A percentile compares a stretch with the other conserved stretches of the same genome.
phyloP scores from a whole-genome alignment of 2,888 invertebrate genomes.

The Melipona beecheii region DNA sequence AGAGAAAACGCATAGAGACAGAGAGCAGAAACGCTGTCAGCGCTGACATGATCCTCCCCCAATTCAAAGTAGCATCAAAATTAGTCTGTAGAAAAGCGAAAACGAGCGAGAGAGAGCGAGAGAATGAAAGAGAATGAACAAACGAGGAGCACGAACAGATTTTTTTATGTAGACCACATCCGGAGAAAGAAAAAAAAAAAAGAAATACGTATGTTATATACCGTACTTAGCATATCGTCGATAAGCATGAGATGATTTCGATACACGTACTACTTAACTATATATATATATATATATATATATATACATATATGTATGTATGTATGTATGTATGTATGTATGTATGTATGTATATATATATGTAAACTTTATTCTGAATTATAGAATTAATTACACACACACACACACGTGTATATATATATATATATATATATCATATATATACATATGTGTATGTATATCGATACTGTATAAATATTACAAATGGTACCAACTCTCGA shows the following conservation, averaged over 20 bases:
- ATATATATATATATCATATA: not conserved
- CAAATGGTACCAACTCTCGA: constrained; percentile 44
- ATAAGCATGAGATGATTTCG: constrained; percentile 25
- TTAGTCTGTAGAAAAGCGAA: constrained; percentile 25
- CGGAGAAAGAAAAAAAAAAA: not conserved
- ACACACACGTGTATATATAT: constrained; percentile 2
- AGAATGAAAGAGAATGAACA: not conserved
- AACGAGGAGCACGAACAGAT: constrained; percentile 3
- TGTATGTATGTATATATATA: not conserved
- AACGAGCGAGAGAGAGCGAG: constrained; percentile 1
- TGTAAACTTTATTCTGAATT: constrained; percentile 26
- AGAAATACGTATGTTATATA: constrained; percentile 9
- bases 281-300: not conserved
- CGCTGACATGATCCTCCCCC: constrained; percentile 24
- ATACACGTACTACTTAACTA: constrained; percentile 13
- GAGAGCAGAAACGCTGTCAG: constrained; percentile 26
- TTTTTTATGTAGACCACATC: constrained; percentile 35
- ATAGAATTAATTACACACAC: constrained; percentile 6
- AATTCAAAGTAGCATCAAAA: constrained; percentile 29
- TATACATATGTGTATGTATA: constrained; percentile 3
- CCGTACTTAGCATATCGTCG: constrained; percentile 18
- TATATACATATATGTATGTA: not conserved
- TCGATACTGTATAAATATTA: constrained; percentile 26
- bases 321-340: too few species aligned
- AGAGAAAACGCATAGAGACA: constrained; percentile 34